Evolutionary conservation across 2,888 invertebrate species (phyloP).

Genomic region (Pardosa pseudoannulata): DNA sequence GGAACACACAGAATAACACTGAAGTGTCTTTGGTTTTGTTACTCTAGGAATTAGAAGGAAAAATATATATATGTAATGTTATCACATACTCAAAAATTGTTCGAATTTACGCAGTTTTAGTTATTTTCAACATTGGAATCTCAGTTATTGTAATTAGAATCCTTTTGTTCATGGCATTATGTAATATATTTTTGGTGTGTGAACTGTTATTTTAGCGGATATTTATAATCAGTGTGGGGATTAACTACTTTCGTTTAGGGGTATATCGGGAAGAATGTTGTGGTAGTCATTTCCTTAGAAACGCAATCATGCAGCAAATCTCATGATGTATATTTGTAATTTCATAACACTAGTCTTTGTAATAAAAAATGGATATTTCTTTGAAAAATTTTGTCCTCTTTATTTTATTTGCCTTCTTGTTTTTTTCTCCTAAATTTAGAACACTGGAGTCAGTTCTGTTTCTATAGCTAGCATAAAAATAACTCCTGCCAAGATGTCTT

Average conservation of each 20-base stretch:
- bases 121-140: background rate
- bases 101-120: background rate
- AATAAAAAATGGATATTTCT: conserved; percentile 41
- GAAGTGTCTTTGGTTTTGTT: too few species aligned
- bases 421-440: too few species aligned
- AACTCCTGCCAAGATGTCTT: too few species aligned
- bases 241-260: background rate
- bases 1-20: too few species aligned
- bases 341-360: conserved; percentile 67
- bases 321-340: conserved; percentile 62
- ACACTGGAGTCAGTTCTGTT: too few species aligned
- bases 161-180: background rate
- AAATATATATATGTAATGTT: background rate
- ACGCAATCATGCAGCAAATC: background rate
- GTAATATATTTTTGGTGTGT: background rate
- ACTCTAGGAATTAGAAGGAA: background rate
- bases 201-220: background rate
- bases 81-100: too few species aligned
- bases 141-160: background rate
- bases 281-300: conserved; percentile 20
- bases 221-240: background rate
- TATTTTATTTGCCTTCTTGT: background rate
- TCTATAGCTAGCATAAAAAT: too few species aligned
- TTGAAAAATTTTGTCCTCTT: background rate
- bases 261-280: background rate